A percentile compares a stretch with the other conserved stretches of the same genome.
Evolutionary conservation across 1,140 invertebrate species (phyloP).

Genomic region (Leucophenga varia): DNA sequence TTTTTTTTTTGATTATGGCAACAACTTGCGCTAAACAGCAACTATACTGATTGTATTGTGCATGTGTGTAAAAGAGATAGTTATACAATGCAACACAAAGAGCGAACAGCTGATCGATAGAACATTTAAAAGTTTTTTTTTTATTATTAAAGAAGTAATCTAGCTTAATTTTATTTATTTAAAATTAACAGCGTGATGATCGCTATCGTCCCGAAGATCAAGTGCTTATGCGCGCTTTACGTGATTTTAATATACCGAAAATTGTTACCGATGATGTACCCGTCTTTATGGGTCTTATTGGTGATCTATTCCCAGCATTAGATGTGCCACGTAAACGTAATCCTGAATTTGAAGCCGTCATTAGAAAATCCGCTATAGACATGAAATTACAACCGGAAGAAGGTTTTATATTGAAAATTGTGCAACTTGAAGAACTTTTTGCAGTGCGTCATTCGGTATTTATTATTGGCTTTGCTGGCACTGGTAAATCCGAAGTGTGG

Average conservation of each 20-base stretch:
- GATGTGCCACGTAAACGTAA: constrained; percentile 84
- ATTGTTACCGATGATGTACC: constrained; percentile 87
- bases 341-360: constrained; percentile 78
- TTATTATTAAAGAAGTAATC: too few species aligned
- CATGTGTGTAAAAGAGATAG: too few species aligned
- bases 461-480: constrained; percentile 88
- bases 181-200: constrained; percentile 69
- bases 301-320: constrained; percentile 85
- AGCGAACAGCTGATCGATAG: too few species aligned
- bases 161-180: too few species aligned
- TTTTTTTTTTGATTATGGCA: too few species aligned
- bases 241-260: constrained; percentile 93
- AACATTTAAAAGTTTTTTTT: too few species aligned
- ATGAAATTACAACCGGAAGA: constrained; percentile 89
- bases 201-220: constrained; percentile 72
- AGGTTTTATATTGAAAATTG: constrained; percentile 71
- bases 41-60: too few species aligned
- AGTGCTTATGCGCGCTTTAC: constrained; percentile 79
- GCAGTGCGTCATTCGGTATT: constrained; percentile 94
- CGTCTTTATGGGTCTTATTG: constrained; percentile 89
- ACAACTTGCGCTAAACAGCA: too few species aligned
- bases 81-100: too few species aligned
- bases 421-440: constrained; percentile 89
- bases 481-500: constrained; percentile 92
- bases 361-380: constrained; percentile 76